These are phyloP conservation scores for Apodemus speciosus DNA, from an alignment of 2,113 vertebrate species.

Conservation along the genomic window DNA sequence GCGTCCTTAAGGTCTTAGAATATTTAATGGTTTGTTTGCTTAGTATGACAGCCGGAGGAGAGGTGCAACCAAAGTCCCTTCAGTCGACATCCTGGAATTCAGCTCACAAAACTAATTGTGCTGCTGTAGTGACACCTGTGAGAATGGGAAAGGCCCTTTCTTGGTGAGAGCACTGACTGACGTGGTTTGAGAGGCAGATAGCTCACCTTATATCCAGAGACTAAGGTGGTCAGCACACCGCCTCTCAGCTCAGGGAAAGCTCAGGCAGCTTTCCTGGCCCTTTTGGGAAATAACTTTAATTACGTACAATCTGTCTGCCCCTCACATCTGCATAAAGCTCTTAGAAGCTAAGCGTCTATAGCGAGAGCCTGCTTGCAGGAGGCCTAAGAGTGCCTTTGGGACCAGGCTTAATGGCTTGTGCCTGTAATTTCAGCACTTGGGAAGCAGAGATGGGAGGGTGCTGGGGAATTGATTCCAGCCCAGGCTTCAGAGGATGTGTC, in stretches of 20 bases:
- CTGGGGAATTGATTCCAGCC: background rate
- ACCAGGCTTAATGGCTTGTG: background rate
- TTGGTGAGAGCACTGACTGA: background rate
- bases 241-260: constrained; percentile 23
- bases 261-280: background rate
- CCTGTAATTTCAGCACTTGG: background rate
- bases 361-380: background rate
- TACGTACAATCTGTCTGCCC: background rate
- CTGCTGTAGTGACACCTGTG: background rate
- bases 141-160: background rate
- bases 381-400: background rate
- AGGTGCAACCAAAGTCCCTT: background rate
- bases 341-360: background rate
- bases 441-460: background rate
- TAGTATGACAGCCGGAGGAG: background rate
- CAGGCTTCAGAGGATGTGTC: background rate
- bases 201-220: background rate
- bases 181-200: background rate
- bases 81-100: background rate
- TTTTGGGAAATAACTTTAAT: constrained; percentile 55
- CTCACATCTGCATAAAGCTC: background rate
- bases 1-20: background rate
- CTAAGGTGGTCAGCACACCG: background rate
- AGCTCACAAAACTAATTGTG: background rate
- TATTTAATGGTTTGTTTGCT: constrained; percentile 15